Conservation (phyloP, 2,797 vertebrate species). For the Ataeniobius toweri region DNA sequence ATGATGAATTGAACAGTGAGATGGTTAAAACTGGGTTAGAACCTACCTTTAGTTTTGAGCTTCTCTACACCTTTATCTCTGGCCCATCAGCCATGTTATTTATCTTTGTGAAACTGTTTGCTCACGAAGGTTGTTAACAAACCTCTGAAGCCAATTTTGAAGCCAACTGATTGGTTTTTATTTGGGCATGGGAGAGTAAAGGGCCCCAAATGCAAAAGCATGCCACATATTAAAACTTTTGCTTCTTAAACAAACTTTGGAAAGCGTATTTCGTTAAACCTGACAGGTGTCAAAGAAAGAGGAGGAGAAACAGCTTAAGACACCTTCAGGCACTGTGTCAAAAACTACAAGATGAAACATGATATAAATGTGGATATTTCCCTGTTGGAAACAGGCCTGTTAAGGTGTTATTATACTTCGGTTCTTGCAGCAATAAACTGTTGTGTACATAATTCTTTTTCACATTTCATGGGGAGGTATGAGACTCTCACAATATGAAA, state of each 20-base stretch:
- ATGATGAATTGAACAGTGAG: background rate
- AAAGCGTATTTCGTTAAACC: slow-evolving; percentile 24
- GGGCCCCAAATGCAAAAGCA: too few species aligned
- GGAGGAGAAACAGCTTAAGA: slow-evolving; percentile 43
- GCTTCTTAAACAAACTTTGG: too few species aligned
- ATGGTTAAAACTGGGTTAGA: background rate
- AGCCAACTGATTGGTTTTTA: background rate
- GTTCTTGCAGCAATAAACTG: slow-evolving; percentile 42
- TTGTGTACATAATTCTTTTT: slow-evolving; percentile 41
- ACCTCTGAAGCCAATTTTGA: background rate
- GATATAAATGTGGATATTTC: slow-evolving; percentile 63
- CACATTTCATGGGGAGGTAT: too few species aligned
- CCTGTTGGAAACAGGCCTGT: slow-evolving; percentile 57
- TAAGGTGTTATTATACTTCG: slow-evolving; percentile 52
- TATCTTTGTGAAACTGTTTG: background rate
- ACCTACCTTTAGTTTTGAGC: background rate
- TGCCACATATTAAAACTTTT: too few species aligned
- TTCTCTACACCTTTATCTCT: background rate
- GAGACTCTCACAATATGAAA: too few species aligned
- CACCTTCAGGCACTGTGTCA: slow-evolving; percentile 64
- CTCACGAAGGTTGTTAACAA: background rate
- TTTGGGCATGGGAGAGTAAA: too few species aligned
- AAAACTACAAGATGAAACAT: slow-evolving; percentile 74
- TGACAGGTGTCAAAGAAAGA: slow-evolving; percentile 28
- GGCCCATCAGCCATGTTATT: background rate